phyloP scores from a whole-genome alignment of 1,140 invertebrate genomes.

The Conus betulinus region DNA sequence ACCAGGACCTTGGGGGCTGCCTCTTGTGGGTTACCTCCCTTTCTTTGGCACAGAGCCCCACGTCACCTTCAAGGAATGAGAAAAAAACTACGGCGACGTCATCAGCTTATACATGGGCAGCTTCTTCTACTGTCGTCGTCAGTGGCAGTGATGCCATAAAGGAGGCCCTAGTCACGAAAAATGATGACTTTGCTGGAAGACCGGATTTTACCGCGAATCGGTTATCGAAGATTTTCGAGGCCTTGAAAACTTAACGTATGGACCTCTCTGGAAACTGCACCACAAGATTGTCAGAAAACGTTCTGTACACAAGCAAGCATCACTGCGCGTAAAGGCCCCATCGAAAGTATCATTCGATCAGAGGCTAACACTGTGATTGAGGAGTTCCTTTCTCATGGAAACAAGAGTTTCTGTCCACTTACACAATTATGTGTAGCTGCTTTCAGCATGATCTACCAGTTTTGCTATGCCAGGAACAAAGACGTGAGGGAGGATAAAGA shows the following conservation, averaged over 20 bases:
- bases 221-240: conserved; percentile 28
- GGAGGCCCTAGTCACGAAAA: conserved; percentile 46
- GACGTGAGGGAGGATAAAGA: conserved; percentile 43
- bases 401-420: conserved; percentile 45
- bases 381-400: conserved; percentile 27
- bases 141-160: conserved; percentile 50
- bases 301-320: conserved; percentile 43
- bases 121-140: conserved; percentile 50
- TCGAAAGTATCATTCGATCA: conserved; percentile 41
- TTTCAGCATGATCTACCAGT: conserved; percentile 51
- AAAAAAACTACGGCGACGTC: conserved; percentile 55
- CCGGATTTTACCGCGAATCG: conserved; percentile 45
- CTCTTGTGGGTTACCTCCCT: conserved; percentile 60
- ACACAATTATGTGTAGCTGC: conserved; percentile 32
- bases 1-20: conserved; percentile 60
- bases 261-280: conserved; percentile 40
- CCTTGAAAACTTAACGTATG: conserved; percentile 38
- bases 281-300: conserved; percentile 45
- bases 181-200: conserved; percentile 53
- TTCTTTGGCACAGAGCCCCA: conserved; percentile 50
- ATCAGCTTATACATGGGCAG: conserved; percentile 55
- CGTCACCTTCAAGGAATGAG: conserved; percentile 32
- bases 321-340: conserved; percentile 29
- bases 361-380: conserved; percentile 40
- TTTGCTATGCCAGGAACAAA: conserved; percentile 45